Evolutionary conservation across 2,888 invertebrate species (phyloP).

Genomic region (Drosophila testacea): DNA sequence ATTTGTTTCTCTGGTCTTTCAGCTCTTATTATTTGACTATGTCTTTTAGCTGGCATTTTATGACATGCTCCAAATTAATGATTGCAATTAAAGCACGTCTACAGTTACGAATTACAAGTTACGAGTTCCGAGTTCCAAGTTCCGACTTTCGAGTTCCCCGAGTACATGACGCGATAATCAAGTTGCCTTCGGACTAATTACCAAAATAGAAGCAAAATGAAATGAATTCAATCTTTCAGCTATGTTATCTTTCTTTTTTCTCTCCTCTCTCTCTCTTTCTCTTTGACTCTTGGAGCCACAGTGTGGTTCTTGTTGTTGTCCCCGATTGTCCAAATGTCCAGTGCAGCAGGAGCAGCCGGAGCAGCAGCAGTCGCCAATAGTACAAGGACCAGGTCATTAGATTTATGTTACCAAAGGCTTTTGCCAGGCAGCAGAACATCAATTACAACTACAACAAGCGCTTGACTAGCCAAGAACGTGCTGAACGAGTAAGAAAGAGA

Average conservation of each 20-base stretch:
- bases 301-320: neutral
- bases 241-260: conserved; percentile 18
- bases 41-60: conserved; percentile 33
- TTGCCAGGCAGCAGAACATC: conserved; percentile 64
- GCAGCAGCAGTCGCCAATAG: conserved; percentile 1
- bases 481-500: neutral
- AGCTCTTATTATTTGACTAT: conserved; percentile 19
- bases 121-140: conserved; percentile 6
- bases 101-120: conserved; percentile 41
- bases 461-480: conserved; percentile 20
- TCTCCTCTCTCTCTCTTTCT: neutral
- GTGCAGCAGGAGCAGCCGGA: conserved; percentile 22
- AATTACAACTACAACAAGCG: conserved; percentile 65
- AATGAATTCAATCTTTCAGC: conserved; percentile 59
- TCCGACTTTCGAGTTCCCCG: neutral
- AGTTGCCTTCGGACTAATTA: conserved; percentile 70
- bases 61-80: conserved; percentile 62
- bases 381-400: conserved; percentile 56
- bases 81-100: conserved; percentile 62
- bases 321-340: conserved; percentile 17
- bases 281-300: neutral
- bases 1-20: neutral
- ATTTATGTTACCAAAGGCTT: conserved; percentile 72
- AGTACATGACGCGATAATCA: conserved; percentile 61
- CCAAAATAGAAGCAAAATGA: conserved; percentile 57